These are phyloP conservation scores for Cygnus buccinator DNA, from an alignment of 2,113 vertebrate species.

Conservation along the genomic window DNA sequence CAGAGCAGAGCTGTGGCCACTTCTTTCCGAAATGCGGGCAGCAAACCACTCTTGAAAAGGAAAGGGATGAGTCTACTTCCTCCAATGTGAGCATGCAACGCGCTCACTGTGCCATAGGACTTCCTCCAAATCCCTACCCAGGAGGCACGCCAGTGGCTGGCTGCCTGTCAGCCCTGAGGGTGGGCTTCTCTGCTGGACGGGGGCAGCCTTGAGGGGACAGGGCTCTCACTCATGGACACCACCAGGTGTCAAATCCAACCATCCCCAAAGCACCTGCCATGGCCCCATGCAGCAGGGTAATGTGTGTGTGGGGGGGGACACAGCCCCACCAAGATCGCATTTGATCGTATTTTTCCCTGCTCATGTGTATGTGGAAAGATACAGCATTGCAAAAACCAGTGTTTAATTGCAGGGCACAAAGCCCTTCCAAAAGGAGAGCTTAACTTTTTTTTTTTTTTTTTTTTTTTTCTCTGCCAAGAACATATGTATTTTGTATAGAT, in stretches of 20 bases:
- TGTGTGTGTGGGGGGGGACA: background rate
- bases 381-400: conserved; percentile 37
- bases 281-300: background rate
- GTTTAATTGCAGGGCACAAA: conserved; percentile 61
- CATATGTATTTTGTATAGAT: conserved; percentile 71
- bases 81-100: background rate
- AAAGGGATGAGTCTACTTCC: background rate
- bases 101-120: background rate
- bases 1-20: background rate
- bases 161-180: background rate
- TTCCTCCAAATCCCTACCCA: background rate
- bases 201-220: background rate
- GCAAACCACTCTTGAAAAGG: background rate
- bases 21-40: background rate
- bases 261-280: background rate
- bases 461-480: conserved; percentile 42
- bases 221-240: background rate
- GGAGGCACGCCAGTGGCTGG: no score
- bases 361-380: background rate
- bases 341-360: background rate
- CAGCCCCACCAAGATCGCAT: background rate
- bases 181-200: background rate
- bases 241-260: background rate
- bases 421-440: conserved; percentile 56
- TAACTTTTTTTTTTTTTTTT: conserved; percentile 8